Evolutionary conservation across 2,888 invertebrate genomes (phyloP), one percentile per base, ranked within the genome.

Genomic region (Noctua pronuba): DNA sequence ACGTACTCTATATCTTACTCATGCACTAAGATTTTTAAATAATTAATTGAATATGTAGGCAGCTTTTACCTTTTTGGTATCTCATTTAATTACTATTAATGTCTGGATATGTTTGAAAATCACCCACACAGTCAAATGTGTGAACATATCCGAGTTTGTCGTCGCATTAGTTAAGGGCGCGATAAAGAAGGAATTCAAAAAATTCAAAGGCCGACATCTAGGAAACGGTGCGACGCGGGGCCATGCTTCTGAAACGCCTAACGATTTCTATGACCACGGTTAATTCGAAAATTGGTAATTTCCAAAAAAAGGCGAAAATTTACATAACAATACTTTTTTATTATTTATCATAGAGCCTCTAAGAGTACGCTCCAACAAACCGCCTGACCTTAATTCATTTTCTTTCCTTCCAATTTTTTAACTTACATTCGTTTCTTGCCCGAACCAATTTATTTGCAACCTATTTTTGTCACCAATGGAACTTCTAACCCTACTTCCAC

Each of bases 401-500:
- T 28, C 13, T 55, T 58, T 1, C 2, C 7, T 7, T 28, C 58
- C 28, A 16, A 11, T 58, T 6, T 28, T 58, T 28, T 6, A 58
- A 58, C 16, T 31, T 60, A 60, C 8, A 31, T 31, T 60, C 2
- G 18, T 8, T 60, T 60, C 16, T 31, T 31, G 31, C 3, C 21
- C 10, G 4, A 35, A 21, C 41, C 18, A 68, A 49, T 24, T 5
- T 21, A 68, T 0, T n/a, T 7, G 52, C 1, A 11, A 35, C 1
- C 2, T 1, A 16, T 1, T 11, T 72, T 62, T 52, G 5, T 35
- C 18, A 11, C 24, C 7, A 64, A 28, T 77, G 49, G 18, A 24
- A 16, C 75, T 84, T 86, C 86, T 79, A 3, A 55, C 10, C 18
- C 55, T 24, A 16, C 18, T 55, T 28, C 2, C 13, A 13, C 18